Conservation (phyloP, 2,797 vertebrate species). For the Valencia hispanica region DNA sequence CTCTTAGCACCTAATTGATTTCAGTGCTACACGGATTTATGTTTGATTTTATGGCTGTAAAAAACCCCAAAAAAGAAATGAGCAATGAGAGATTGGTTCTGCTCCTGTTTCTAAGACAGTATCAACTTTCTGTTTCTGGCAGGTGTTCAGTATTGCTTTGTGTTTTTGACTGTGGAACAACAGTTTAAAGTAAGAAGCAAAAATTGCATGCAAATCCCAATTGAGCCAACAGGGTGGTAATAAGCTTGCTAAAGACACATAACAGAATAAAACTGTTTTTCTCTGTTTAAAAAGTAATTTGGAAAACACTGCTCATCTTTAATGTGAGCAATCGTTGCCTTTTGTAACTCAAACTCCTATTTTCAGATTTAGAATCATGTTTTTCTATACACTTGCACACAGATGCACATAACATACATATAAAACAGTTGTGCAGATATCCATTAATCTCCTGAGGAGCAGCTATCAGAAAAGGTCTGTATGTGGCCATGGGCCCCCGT, state of each 20-base stretch:
- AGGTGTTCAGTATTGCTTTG: background rate
- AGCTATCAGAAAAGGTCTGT: conserved; percentile 55
- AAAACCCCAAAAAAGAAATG: background rate
- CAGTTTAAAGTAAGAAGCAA: background rate
- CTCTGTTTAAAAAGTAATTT: conserved; percentile 11
- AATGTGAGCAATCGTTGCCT: background rate
- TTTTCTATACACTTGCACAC: conserved; percentile 12
- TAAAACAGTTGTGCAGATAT: conserved; percentile 24
- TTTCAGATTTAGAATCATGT: conserved; percentile 17
- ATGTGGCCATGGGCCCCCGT: conserved; percentile 35
- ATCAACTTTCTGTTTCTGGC: background rate
- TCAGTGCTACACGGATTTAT: no score
- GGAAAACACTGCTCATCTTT: conserved; percentile 13
- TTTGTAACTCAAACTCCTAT: conserved; percentile 9
- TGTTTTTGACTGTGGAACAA: background rate
- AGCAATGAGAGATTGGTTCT: background rate
- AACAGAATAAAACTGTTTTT: background rate
- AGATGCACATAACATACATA: conserved; percentile 1
- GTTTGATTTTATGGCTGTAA: background rate
- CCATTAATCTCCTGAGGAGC: conserved; percentile 52
- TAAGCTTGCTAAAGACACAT: background rate
- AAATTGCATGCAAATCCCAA: background rate
- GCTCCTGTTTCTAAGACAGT: background rate
- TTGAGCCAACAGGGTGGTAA: background rate
- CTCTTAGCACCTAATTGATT: background rate